Evolutionary conservation across 2,113 vertebrate genomes (phyloP).

Genomic region (Pardalotus punctatus): DNA sequence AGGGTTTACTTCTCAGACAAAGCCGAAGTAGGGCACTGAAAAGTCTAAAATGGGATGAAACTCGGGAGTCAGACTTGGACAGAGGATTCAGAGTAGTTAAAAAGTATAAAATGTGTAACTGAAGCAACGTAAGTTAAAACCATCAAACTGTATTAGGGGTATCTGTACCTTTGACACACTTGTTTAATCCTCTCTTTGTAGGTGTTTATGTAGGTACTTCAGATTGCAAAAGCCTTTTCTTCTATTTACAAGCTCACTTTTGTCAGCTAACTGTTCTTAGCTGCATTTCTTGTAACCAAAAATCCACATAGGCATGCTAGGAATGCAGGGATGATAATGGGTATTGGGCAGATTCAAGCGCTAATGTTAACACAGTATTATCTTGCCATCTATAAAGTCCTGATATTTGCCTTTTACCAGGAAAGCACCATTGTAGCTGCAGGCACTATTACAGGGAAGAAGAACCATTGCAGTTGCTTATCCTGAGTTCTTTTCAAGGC

Average conservation of each 20-base stretch:
- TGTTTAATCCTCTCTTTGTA: conserved; percentile 65
- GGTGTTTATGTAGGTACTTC: conserved; percentile 67
- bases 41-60: background rate
- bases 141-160: conserved; percentile 47
- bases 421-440: conserved; percentile 13
- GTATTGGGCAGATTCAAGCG: conserved; percentile 9
- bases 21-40: conserved; percentile 44
- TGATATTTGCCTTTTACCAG: conserved; percentile 31
- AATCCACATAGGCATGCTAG: conserved; percentile 58
- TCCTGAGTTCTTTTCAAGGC: background rate
- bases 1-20: conserved; percentile 42
- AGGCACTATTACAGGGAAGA: background rate
- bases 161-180: conserved; percentile 62
- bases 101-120: background rate
- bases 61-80: conserved; percentile 33
- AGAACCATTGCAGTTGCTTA: background rate
- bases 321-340: conserved; percentile 34
- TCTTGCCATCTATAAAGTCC: background rate
- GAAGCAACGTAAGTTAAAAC: conserved; percentile 53
- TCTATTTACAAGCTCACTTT: conserved; percentile 46
- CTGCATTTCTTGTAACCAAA: conserved; percentile 75
- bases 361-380: conserved; percentile 9
- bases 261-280: conserved; percentile 60
- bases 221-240: conserved; percentile 67
- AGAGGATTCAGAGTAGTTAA: conserved; percentile 30